A percentile compares a stretch with the other conserved stretches of the same genome.
Conservation (phyloP, 2,888 invertebrate species). For the Drosophila neonasuta region DNA sequence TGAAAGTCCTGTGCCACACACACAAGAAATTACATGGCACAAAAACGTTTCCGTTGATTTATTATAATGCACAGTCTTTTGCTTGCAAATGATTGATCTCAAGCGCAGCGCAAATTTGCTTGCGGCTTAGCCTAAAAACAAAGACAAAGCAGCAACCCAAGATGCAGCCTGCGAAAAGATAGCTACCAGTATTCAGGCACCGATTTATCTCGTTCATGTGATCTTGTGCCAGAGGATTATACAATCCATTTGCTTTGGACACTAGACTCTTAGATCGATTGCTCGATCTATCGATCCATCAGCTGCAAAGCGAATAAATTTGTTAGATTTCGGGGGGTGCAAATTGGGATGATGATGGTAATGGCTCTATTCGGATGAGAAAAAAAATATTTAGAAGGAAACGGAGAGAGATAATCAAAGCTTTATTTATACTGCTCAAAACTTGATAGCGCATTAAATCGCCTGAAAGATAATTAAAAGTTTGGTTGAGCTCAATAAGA, state of each 20-base stretch:
- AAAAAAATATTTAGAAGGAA: no score
- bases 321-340: slow-evolving; percentile 36
- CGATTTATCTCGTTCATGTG: slow-evolving; percentile 15
- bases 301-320: slow-evolving; percentile 38
- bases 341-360: slow-evolving; percentile 43
- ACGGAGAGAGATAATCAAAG: not conserved
- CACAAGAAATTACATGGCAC: slow-evolving; percentile 43
- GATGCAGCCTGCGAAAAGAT: slow-evolving; percentile 15
- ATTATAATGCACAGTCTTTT: slow-evolving; percentile 27
- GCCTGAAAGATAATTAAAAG: not conserved
- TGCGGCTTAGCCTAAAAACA: slow-evolving; percentile 55
- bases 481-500: not conserved
- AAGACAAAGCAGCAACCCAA: slow-evolving; percentile 18
- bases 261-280: slow-evolving; percentile 48
- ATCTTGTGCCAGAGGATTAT: slow-evolving; percentile 55
- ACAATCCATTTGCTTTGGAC: slow-evolving; percentile 56
- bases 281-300: slow-evolving; percentile 21
- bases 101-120: slow-evolving; percentile 60
- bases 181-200: slow-evolving; percentile 20
- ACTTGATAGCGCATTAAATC: not conserved
- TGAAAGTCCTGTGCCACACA: slow-evolving; percentile 36
- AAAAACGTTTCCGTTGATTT: slow-evolving; percentile 57
- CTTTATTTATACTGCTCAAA: not conserved
- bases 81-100: slow-evolving; percentile 61
- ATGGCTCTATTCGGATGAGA: slow-evolving; percentile 11